phyloP scores from a whole-genome alignment of 1,140 invertebrate species.

The Cheumatopsyche charites region DNA sequence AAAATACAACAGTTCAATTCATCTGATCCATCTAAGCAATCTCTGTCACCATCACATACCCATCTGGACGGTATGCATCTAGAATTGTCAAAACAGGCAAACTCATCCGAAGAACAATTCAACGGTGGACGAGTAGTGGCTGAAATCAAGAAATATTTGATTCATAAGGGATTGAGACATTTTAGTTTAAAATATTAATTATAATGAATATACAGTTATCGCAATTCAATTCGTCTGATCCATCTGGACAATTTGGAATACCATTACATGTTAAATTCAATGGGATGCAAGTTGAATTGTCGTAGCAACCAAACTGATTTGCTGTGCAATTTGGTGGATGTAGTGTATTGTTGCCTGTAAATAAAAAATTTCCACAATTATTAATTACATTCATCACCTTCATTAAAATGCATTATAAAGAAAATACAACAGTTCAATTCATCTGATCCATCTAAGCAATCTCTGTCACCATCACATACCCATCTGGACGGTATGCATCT shows the following conservation, averaged over 20 bases:
- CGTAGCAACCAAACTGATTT: not conserved
- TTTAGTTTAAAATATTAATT: too few relatives aligned
- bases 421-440: constrained; percentile 44
- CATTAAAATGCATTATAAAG: not conserved
- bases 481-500: not conserved
- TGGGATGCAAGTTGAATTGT: constrained; percentile 48
- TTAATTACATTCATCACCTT: not conserved
- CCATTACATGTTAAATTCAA: not conserved
- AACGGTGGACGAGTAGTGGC: too few relatives aligned
- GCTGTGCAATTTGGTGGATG: not conserved
- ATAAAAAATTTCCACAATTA: too few relatives aligned
- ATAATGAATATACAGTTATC: too few relatives aligned
- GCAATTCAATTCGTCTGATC: not conserved
- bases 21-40: constrained; percentile 65
- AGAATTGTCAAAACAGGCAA: constrained; percentile 54
- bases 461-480: not conserved
- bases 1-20: constrained; percentile 53
- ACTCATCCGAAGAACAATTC: constrained; percentile 52
- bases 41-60: constrained; percentile 75
- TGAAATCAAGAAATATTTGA: too few relatives aligned
- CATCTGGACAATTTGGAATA: not conserved
- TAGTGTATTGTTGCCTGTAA: too few relatives aligned
- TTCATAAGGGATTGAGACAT: too few relatives aligned
- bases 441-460: not conserved
- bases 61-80: constrained; percentile 74